These are phyloP conservation scores for Mamestra configurata DNA, from an alignment of 1,140 invertebrate genomes.

Conservation along the genomic window DNA sequence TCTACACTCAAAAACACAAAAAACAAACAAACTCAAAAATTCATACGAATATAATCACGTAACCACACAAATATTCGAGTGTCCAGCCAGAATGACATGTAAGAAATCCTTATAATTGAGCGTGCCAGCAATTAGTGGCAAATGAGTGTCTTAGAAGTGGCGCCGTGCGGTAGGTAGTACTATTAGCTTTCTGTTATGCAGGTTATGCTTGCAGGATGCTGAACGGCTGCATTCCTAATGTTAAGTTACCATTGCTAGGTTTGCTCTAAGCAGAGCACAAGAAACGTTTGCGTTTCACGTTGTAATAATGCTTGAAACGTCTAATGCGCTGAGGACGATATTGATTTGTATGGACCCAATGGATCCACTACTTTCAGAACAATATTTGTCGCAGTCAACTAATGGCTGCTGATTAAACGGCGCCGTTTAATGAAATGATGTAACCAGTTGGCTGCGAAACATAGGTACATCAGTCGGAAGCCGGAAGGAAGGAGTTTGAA, in stretches of 20 bases:
- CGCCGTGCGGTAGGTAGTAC: slow-evolving; percentile 56
- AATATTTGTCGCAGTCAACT: too few relatives aligned
- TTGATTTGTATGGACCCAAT: too few relatives aligned
- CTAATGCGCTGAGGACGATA: too few relatives aligned
- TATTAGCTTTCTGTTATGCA: slow-evolving; percentile 44
- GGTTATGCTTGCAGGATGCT: neutral
- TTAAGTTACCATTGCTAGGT: slow-evolving; percentile 13
- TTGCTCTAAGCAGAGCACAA: neutral
- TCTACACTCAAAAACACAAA: too few relatives aligned
- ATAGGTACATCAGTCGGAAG: too few relatives aligned
- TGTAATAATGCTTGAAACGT: neutral
- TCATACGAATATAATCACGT: neutral
- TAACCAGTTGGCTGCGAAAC: too few relatives aligned
- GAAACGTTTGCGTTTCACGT: neutral
- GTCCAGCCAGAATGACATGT: neutral
- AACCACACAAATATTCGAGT: neutral
- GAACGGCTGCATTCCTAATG: neutral
- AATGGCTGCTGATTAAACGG: too few relatives aligned
- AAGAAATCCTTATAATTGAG: slow-evolving; percentile 21
- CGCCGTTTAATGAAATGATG: too few relatives aligned
- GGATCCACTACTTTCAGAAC: too few relatives aligned
- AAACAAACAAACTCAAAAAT: neutral
- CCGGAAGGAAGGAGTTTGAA: too few relatives aligned
- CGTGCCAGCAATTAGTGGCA: slow-evolving; percentile 44
- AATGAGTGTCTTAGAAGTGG: slow-evolving; percentile 58